Percentiles rank a stretch among this genome's conserved stretches.
These are phyloP conservation scores for Corythornis leucogaster DNA, from an alignment of 2,797 vertebrate species.

Conservation along the genomic window DNA sequence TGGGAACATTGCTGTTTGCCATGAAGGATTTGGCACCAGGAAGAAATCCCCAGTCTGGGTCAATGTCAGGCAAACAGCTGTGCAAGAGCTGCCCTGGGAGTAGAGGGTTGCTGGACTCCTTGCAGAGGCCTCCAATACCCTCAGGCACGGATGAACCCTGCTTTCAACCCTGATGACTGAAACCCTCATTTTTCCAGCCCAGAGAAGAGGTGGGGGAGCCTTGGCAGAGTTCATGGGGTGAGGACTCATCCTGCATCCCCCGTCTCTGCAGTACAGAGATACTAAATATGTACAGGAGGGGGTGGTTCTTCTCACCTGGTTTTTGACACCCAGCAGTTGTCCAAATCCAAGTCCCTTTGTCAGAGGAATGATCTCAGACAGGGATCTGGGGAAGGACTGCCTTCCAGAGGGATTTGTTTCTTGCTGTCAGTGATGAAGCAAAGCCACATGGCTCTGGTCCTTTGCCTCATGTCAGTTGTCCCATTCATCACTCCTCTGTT, in stretches of 20 bases:
- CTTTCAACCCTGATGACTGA: neutral
- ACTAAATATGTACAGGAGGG: neutral
- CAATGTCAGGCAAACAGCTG: neutral
- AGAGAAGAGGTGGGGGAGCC: neutral
- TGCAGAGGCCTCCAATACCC: fast-evolving
- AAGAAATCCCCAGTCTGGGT: neutral
- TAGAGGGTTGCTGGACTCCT: neutral
- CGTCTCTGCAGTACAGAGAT: neutral
- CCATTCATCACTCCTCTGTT: constrained; percentile 49
- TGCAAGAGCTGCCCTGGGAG: neutral
- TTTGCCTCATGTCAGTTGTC: fast-evolving
- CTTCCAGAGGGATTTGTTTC: neutral
- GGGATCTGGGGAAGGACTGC: neutral
- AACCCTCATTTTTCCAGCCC: neutral
- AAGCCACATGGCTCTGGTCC: neutral
- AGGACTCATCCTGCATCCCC: neutral
- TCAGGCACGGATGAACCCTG: neutral
- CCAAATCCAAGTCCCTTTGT: neutral
- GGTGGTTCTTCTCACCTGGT: neutral
- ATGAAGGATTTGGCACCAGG: neutral
- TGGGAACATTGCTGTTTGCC: neutral
- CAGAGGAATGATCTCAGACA: neutral
- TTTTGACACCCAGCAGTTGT: neutral
- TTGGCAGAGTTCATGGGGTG: neutral
- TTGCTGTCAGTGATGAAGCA: neutral